Percentiles rank a stretch among this genome's conserved stretches.
phyloP scores from a whole-genome alignment of 1,140 invertebrate genomes.

The Drosophila baimaii region DNA sequence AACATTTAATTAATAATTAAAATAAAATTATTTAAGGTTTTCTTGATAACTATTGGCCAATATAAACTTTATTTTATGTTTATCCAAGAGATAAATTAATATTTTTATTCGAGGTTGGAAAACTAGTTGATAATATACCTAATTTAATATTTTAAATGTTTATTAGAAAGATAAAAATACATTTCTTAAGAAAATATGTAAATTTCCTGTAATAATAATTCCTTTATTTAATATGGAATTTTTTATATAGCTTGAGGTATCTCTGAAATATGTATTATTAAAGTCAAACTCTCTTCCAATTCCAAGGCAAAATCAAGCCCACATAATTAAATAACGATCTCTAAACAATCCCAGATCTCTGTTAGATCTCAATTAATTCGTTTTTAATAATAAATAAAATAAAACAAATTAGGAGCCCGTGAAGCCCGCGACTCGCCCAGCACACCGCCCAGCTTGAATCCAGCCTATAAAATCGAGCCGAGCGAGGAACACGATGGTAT shows the following conservation, averaged over 20 bases:
- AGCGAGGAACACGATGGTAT: slow-evolving; percentile 83
- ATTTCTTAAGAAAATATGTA: neutral
- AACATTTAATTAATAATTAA: neutral
- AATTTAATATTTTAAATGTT: too few species aligned
- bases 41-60: neutral
- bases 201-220: too few species aligned
- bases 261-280: neutral
- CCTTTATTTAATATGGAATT: neutral
- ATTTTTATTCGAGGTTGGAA: neutral
- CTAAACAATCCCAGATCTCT: neutral
- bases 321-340: neutral
- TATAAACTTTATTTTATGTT: too few species aligned
- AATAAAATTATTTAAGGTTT: neutral
- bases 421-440: slow-evolving; percentile 80
- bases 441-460: slow-evolving; percentile 82
- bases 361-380: neutral
- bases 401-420: slow-evolving; percentile 64
- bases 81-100: neutral
- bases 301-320: slow-evolving; percentile 14
- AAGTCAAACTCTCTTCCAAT: neutral
- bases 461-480: slow-evolving; percentile 82
- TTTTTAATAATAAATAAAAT: slow-evolving; percentile 13
- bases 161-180: neutral
- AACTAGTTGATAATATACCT: too few species aligned
- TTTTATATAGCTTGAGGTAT: neutral